Evolutionary conservation across 2,113 vertebrate genomes (phyloP).

Genomic region (Mugil cephalus): DNA sequence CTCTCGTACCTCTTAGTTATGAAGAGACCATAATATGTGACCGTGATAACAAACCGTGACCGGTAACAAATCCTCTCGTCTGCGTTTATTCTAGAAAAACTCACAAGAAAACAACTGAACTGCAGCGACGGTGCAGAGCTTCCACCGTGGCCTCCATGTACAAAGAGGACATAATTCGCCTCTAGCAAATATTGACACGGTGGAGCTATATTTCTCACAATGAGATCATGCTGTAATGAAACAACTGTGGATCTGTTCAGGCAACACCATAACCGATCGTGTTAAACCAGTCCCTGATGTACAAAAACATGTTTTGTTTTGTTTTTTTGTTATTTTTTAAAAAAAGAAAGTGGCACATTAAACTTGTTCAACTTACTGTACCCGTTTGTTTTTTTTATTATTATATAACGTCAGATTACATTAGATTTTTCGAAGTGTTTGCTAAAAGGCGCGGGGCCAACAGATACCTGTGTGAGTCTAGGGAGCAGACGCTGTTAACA

Average conservation of each 20-base stretch:
- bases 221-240: constrained; percentile 48
- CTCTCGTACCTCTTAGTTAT: neutral
- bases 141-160: constrained; percentile 4
- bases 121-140: constrained; percentile 17
- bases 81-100: neutral
- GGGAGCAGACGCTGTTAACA: constrained; percentile 30
- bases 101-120: neutral
- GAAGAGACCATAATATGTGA: neutral
- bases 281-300: constrained; percentile 5
- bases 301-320: no score
- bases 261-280: neutral
- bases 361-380: constrained; percentile 5
- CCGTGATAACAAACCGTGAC: no score
- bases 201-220: constrained; percentile 61
- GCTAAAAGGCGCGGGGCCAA: neutral
- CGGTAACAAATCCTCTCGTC: no score
- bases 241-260: constrained; percentile 12
- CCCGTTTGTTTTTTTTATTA: neutral
- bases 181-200: constrained; percentile 68
- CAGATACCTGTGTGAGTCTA: neutral
- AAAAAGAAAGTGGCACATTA: constrained; percentile 3
- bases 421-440: neutral
- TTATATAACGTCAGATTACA: neutral
- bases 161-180: constrained; percentile 29
- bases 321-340: neutral